Base-by-base conservation (phyloP, 2,888 invertebrate species). In the Xestia c-nigrum region DNA sequence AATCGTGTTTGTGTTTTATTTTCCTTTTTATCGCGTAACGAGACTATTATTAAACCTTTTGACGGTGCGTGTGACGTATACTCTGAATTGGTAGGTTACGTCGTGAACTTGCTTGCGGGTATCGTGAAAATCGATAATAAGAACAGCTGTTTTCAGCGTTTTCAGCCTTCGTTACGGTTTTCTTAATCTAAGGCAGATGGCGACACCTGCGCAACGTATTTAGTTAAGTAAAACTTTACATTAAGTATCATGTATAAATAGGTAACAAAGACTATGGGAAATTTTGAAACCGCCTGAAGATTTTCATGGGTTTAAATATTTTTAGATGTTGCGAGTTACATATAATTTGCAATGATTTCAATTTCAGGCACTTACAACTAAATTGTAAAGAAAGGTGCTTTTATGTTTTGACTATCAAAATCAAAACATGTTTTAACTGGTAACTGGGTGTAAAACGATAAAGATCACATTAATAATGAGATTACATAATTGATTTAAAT, bases 101-200 rank as follows among this genome's bases (percentile, higher is more conserved):
- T 93, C 92, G 94, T 92, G 92, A 93, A 94, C 91, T 93, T 92
- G 90, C 83, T 91, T 91, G 93, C 91, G 91, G 92, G 90, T 91
- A 88, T 78, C 80, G 78, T 71, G 88, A 91, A 94, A 95, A 96
- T 96, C 96, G 90, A 96, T 96, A 93, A 64, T 16, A 80, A 71
- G 86, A 95, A 94, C 95, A 95, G 95, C 95, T 95, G 96, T 92
- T 93, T 84, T 84, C 72, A 79, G 83, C 77, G 46, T 61, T 40
- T 72, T 47, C 61, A 75, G 72, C 40, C 43, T 59, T 74, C 50
- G 5, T 68, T 57, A 64, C 31, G 55, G n/a, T 81, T 82, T 46
- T 64, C 38, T 3, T 9, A 50, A 65, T 76, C 38, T 43, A 31
- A 66, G 52, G 84, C 82, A 93, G 93, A 93, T 93, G 93, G 93